Conservation (phyloP, 2,113 vertebrate genomes). For the Scalopus aquaticus region DNA sequence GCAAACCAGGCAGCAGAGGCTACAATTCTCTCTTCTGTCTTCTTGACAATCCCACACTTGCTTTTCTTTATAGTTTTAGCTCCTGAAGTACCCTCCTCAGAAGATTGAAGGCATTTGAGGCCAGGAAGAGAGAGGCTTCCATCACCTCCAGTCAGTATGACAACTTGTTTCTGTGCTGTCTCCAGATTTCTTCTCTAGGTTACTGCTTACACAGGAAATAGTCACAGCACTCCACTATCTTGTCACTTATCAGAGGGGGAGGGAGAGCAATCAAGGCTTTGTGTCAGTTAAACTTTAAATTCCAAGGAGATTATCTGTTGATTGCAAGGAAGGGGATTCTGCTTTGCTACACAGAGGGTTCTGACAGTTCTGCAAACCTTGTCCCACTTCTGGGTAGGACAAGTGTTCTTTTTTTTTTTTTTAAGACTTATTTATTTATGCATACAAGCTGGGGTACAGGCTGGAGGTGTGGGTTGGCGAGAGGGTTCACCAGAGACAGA, state of each 20-base stretch:
- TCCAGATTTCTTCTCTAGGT: not conserved
- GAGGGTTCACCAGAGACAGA: no score
- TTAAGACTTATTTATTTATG: no score
- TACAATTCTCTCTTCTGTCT: no score
- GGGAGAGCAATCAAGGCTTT: not conserved
- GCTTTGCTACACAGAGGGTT: not conserved
- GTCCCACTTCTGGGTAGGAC: not conserved
- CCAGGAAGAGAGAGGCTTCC: not conserved
- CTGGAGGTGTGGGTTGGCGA: no score
- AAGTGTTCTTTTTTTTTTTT: not conserved
- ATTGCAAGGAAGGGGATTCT: not conserved
- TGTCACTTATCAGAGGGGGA: not conserved
- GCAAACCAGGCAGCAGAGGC: no score
- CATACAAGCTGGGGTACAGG: no score
- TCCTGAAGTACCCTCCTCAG: not conserved
- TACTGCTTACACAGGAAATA: not conserved
- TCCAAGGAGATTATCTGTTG: not conserved
- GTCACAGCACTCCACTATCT: not conserved
- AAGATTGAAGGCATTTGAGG: not conserved
- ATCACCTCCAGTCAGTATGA: not conserved
- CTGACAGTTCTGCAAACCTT: not conserved
- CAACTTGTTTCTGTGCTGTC: not conserved
- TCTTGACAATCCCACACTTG: not conserved
- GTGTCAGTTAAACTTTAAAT: not conserved
- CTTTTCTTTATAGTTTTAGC: not conserved